Evolutionary conservation across 2,113 vertebrate species (phyloP).

Genomic region (Tamias sibiricus): DNA sequence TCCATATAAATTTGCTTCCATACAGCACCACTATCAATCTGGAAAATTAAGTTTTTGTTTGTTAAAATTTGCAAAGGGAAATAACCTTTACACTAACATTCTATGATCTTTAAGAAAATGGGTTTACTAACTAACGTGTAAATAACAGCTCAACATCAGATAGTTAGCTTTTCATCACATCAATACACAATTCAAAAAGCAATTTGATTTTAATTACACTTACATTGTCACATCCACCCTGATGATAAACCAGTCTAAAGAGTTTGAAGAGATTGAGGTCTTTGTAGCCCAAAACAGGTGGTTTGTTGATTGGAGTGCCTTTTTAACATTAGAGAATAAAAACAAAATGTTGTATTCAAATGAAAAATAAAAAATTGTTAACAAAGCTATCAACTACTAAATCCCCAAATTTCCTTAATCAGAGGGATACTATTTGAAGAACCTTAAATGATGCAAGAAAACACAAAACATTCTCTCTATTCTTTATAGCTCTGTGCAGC

Average conservation of each 20-base stretch:
- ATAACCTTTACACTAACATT: constrained; percentile 47
- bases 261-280: constrained; percentile 99
- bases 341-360: constrained; percentile 54
- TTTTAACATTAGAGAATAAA: constrained; percentile 64
- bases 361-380: constrained; percentile 44
- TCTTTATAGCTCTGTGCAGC: neutral
- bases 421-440: constrained; percentile 8
- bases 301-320: constrained; percentile 99
- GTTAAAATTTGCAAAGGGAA: constrained; percentile 64
- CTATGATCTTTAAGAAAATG: constrained; percentile 50
- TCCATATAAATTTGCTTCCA: constrained; percentile 99
- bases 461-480: neutral
- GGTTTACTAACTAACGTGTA: constrained; percentile 10
- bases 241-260: constrained; percentile 95
- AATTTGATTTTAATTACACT: constrained; percentile 75
- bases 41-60: constrained; percentile 76
- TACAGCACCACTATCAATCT: constrained; percentile 98
- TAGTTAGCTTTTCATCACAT: neutral
- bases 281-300: constrained; percentile 98
- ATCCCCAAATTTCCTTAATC: constrained; percentile 14
- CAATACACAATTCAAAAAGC: neutral
- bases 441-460: neutral
- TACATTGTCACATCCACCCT: constrained; percentile 97
- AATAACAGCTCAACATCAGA: neutral
- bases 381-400: constrained; percentile 25